phyloP scores from a whole-genome alignment of 2,113 vertebrate species.

The Dasypus novemcinctus region DNA sequence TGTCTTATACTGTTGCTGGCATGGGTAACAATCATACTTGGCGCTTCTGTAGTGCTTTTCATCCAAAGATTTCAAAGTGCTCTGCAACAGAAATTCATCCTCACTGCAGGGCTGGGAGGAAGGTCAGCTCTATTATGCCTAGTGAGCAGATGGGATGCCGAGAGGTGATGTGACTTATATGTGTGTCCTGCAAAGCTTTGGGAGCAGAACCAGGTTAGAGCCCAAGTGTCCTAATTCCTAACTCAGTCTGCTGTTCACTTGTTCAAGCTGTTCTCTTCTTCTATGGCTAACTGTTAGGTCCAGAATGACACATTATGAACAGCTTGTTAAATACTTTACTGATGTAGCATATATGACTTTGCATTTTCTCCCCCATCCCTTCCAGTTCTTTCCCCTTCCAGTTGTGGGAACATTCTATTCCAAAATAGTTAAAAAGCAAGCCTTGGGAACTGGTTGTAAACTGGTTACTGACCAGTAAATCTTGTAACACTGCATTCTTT shows the following conservation, averaged over 20 bases:
- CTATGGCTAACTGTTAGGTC: not conserved
- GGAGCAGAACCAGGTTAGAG: not conserved
- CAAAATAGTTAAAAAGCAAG: too few species aligned
- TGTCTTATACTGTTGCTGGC: conserved; percentile 69
- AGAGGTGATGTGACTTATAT: conserved; percentile 2
- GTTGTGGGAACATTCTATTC: too few species aligned
- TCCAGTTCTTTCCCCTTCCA: too few species aligned
- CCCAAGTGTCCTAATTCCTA: not conserved
- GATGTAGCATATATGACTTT: too few species aligned
- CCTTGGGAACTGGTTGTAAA: too few species aligned
- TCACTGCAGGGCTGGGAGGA: conserved; percentile 35
- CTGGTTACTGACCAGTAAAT: too few species aligned
- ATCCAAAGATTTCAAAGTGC: conserved; percentile 77
- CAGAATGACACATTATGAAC: not conserved
- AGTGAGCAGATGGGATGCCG: conserved; percentile 18
- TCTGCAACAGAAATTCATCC: conserved; percentile 55
- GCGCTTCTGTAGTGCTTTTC: conserved; percentile 50
- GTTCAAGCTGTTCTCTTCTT: not conserved
- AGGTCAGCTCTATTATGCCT: conserved; percentile 66
- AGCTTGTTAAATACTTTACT: conserved; percentile 39
- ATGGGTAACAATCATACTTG: conserved; percentile 63
- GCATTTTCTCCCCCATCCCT: too few species aligned
- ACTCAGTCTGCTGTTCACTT: conserved; percentile 19
- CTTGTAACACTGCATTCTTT: too few species aligned
- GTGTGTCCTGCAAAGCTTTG: not conserved